Evolutionary conservation across 2,113 vertebrate species (phyloP).

Genomic region (Pyxicephalus adspersus): DNA sequence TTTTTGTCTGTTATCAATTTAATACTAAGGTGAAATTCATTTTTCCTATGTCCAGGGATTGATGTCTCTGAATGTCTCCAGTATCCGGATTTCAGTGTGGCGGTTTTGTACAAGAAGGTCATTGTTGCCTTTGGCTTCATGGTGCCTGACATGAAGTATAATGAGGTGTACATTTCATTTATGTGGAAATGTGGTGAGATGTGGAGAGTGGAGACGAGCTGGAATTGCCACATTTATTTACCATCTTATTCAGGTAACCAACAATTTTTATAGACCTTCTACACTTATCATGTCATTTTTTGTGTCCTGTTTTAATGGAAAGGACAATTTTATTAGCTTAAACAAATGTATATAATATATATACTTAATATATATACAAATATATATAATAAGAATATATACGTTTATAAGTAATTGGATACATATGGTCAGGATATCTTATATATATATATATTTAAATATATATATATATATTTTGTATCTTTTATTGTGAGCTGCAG

Average conservation of each 20-base stretch:
- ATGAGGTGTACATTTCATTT: constrained; percentile 97
- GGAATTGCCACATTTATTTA: constrained; percentile 98
- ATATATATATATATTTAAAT: too few relatives aligned
- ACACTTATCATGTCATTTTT: not conserved
- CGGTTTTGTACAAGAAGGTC: constrained; percentile 94
- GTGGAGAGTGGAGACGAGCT: constrained; percentile 94
- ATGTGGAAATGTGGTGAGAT: too few relatives aligned
- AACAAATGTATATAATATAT: too few relatives aligned
- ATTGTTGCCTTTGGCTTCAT: constrained; percentile 96
- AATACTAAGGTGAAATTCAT: too few relatives aligned
- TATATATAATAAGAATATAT: too few relatives aligned
- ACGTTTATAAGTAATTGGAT: too few relatives aligned
- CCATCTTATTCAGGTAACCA: constrained; percentile 93
- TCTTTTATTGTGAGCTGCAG: too few relatives aligned
- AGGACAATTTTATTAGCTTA: not conserved
- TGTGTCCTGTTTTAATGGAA: not conserved
- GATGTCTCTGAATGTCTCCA: constrained; percentile 96
- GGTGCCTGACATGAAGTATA: constrained; percentile 97
- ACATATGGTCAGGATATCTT: too few relatives aligned
- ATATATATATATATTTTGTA: too few relatives aligned
- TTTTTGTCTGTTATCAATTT: too few relatives aligned
- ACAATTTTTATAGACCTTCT: not conserved
- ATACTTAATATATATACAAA: too few relatives aligned
- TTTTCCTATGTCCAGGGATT: constrained; percentile 75
- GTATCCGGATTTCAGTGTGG: constrained; percentile 98